A percentile compares a stretch with the other conserved stretches of the same genome.
These are phyloP conservation scores for Rutilus rutilus DNA, from an alignment of 2,113 vertebrate species.

Conservation along the genomic window DNA sequence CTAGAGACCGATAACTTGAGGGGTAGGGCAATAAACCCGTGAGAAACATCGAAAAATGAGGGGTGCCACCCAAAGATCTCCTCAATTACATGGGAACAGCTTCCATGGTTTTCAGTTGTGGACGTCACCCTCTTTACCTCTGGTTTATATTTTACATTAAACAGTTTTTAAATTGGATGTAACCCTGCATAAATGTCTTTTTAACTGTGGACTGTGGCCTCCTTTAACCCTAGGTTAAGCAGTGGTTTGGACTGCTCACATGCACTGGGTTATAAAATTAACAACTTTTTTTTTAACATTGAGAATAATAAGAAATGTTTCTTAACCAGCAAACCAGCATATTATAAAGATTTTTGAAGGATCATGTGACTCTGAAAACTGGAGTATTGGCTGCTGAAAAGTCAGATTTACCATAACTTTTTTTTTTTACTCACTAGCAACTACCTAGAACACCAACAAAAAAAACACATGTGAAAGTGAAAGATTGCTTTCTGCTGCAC, in stretches of 20 bases:
- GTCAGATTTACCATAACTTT: too few species aligned
- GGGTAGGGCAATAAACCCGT: background rate
- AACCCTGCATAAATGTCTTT: background rate
- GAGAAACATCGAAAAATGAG: background rate
- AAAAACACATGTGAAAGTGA: too few species aligned
- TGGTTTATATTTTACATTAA: background rate
- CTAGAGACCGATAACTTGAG: slow-evolving; percentile 16
- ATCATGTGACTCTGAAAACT: background rate
- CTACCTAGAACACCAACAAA: too few species aligned
- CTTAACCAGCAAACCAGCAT: background rate
- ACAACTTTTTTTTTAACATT: background rate
- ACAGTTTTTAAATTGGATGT: background rate
- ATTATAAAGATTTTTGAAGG: background rate
- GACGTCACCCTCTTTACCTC: background rate
- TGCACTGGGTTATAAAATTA: background rate
- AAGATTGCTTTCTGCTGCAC: background rate
- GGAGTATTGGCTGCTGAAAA: background rate
- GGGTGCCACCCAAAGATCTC: background rate
- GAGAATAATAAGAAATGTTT: background rate
- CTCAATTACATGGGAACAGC: background rate
- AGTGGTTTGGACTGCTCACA: background rate
- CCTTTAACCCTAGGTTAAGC: background rate
- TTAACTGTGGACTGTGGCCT: background rate
- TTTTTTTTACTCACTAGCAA: too few species aligned
- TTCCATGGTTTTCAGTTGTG: background rate